These are phyloP conservation scores for Lamellibrachia columna DNA, from an alignment of 2,888 invertebrate genomes.

Conservation along the genomic window DNA sequence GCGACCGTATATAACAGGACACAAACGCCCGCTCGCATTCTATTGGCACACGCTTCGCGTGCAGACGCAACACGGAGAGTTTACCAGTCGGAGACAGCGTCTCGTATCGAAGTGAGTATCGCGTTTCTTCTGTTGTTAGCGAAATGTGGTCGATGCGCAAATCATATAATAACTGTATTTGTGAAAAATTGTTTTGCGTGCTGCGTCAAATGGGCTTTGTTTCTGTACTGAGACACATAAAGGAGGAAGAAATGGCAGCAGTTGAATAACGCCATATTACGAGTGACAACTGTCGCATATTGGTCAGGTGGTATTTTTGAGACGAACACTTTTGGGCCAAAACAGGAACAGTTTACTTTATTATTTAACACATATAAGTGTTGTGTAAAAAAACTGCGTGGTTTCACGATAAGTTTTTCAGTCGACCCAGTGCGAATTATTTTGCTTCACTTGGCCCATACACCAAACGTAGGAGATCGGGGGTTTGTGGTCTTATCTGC, in stretches of 20 bases:
- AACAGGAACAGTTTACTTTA: background rate
- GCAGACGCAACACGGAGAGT: background rate
- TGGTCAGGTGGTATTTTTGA: background rate
- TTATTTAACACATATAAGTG: background rate
- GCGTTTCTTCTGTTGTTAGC: background rate
- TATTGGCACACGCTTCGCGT: background rate
- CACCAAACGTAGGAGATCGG: background rate
- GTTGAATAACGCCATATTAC: background rate
- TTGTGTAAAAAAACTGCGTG: background rate
- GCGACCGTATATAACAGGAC: slow-evolving; percentile 12
- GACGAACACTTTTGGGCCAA: background rate
- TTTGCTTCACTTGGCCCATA: background rate
- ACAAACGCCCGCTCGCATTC: background rate
- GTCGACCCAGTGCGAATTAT: background rate
- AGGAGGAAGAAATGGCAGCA: background rate
- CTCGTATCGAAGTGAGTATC: background rate
- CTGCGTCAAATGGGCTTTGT: background rate
- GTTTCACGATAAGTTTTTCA: background rate
- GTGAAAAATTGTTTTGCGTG: background rate
- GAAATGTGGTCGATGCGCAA: background rate
- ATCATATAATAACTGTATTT: background rate
- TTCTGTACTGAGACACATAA: background rate
- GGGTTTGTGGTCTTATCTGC: background rate
- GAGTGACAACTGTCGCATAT: background rate
- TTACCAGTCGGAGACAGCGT: background rate